A percentile compares a stretch with the other conserved stretches of the same genome.
Evolutionary conservation across 2,888 invertebrate genomes (phyloP).

Genomic region (Drosophila colorata): DNA sequence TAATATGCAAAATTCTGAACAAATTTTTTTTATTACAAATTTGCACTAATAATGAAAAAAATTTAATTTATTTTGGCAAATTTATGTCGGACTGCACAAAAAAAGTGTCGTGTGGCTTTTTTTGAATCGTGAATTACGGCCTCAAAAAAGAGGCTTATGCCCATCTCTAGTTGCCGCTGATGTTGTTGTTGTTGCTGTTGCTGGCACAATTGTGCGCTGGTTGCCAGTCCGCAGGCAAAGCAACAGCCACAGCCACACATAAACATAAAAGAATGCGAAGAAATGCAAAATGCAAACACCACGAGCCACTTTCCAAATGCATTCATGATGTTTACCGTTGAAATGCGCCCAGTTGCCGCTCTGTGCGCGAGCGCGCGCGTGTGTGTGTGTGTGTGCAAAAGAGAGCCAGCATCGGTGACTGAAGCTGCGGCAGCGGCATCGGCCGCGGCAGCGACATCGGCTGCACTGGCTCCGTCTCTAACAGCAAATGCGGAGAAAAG

Average conservation of each 20-base stretch:
- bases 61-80: too few relatives aligned
- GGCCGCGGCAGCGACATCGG: conserved; percentile 17
- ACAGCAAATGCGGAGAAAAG: conserved; percentile 68
- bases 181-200: conserved; percentile 51
- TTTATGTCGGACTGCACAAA: too few relatives aligned
- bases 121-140: too few relatives aligned
- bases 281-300: conserved; percentile 81
- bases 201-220: conserved; percentile 74
- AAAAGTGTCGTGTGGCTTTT: too few relatives aligned
- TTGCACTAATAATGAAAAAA: too few relatives aligned
- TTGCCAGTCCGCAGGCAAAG: conserved; percentile 53
- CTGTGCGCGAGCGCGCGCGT: conserved; percentile 18
- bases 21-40: too few relatives aligned
- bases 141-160: too few relatives aligned
- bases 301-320: conserved; percentile 83
- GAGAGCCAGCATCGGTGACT: conserved; percentile 42
- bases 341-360: conserved; percentile 76
- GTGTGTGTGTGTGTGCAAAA: conserved; percentile 34
- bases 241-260: conserved; percentile 62
- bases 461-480: conserved; percentile 45
- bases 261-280: conserved; percentile 81
- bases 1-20: too few relatives aligned
- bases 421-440: conserved; percentile 13
- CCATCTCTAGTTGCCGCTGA: conserved; percentile 33
- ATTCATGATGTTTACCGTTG: conserved; percentile 80